Percentiles rank a stretch among this genome's conserved stretches.
Evolutionary conservation across 2,888 invertebrate genomes (phyloP).

Genomic region (Orthosia gracilis): DNA sequence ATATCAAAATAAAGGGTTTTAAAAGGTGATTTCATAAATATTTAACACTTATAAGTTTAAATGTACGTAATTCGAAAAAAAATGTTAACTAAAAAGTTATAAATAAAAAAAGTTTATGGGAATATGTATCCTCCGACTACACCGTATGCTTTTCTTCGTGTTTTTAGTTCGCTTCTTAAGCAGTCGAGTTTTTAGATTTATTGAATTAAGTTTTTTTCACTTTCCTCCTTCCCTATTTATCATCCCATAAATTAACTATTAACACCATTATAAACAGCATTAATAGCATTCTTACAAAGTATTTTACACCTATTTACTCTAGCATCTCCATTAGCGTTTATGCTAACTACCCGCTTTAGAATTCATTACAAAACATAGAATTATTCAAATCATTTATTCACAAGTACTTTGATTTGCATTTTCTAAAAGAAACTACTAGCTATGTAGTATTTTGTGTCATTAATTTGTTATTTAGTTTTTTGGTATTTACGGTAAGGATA

Average conservation of each 20-base stretch:
- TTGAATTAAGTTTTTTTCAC: constrained; percentile 3
- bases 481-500: not conserved
- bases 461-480: constrained; percentile 24
- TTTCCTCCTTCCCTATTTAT: not conserved
- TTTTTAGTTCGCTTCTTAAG: too few species aligned
- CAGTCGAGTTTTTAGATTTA: too few species aligned
- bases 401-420: constrained; percentile 47
- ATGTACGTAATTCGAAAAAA: too few species aligned
- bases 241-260: constrained; percentile 42
- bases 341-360: constrained; percentile 52
- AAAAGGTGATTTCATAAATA: too few species aligned
- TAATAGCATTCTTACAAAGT: constrained; percentile 49
- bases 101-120: too few species aligned
- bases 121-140: too few species aligned
- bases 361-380: constrained; percentile 59
- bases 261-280: constrained; percentile 47
- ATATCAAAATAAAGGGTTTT: too few species aligned
- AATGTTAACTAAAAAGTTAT: too few species aligned
- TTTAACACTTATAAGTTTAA: too few species aligned
- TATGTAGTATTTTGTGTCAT: constrained; percentile 3
- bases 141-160: too few species aligned
- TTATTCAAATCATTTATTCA: constrained; percentile 55
- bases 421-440: constrained; percentile 27
- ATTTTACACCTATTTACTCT: constrained; percentile 49
- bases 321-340: constrained; percentile 53